These are phyloP conservation scores for Stenodema calcarata DNA, from an alignment of 2,888 invertebrate genomes.

Conservation along the genomic window DNA sequence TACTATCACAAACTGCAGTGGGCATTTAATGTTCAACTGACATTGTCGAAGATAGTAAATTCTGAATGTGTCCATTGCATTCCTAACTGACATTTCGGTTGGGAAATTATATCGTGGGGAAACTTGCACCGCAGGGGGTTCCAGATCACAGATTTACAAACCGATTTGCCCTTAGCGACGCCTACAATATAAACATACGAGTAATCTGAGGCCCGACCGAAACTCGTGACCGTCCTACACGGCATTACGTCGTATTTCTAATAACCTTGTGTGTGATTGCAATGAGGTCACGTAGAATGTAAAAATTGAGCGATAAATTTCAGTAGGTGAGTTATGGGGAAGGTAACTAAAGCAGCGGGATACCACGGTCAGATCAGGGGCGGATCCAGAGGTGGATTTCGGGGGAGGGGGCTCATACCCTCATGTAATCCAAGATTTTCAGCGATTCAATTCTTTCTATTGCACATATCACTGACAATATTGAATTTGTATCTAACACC, in stretches of 20 bases:
- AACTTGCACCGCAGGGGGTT: background rate
- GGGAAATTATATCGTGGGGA: background rate
- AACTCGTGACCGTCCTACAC: conserved; percentile 24
- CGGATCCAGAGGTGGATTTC: too few species aligned
- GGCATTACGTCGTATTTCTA: background rate
- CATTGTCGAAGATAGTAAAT: too few species aligned
- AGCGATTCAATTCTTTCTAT: too few species aligned
- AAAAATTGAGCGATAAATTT: conserved; percentile 17
- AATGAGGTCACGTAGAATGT: background rate
- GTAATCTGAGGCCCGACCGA: background rate
- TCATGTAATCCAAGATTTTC: too few species aligned
- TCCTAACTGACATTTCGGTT: background rate
- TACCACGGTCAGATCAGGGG: too few species aligned
- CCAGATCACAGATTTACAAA: background rate
- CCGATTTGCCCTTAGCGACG: background rate
- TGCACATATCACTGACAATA: too few species aligned
- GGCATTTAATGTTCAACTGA: too few species aligned
- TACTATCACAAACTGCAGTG: too few species aligned
- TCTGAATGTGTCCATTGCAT: too few species aligned
- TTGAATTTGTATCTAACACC: too few species aligned
- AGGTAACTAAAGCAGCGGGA: background rate
- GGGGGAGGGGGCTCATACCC: too few species aligned
- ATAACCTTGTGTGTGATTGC: background rate
- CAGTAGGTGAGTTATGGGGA: background rate
- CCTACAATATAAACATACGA: background rate